Evolutionary conservation across 37 sponge, comb jelly and placozoan genomes (phyloP), one percentile per base, ranked within the genome.

Genomic region (Hexactinellida sp.): DNA sequence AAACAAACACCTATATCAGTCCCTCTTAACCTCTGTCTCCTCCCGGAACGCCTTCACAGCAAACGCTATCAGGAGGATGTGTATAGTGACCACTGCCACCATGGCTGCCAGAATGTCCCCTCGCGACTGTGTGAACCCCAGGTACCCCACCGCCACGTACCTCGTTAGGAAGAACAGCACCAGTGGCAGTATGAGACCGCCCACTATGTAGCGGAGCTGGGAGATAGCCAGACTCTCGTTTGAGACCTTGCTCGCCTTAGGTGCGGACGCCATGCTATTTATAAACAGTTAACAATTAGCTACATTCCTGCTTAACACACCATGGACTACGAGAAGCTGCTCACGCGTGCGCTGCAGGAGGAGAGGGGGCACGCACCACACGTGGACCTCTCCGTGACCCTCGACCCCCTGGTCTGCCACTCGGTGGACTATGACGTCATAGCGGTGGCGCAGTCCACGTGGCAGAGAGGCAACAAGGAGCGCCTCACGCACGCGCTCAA

Each of bases 391-490:
- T 3, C 30, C 28, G 13, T 3, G 19, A 63, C 76, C 76, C 76
- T 63, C 5, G 76, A 63, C 28, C 3, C 25, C 76, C 34, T 25
- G 34, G 34, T n/a, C 3, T 7, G 76, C 3, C 76, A 63, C 19
- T 63, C 76, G 5, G 76, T 63, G 76, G 76, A 63, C 76, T 63
- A 63, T 63, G 76, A 63, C 76, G 76, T 63, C 25, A 63, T 63
- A 25, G 76, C 76, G 34, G 76, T 63, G 34, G 76, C 76, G 34
- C 76, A 63, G 34, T 63, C 76, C 34, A 63, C 28, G 28, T 63
- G 76, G 76, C 76, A 63, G 76, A 7, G 30, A 7, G 5, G 5
- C 28, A 63, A 63, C 76, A 63, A 63, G 13, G 76, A 10, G 28
- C 25, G 76, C 32, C 76, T 63, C 5, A 63, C 19, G 3, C 76